Conservation (phyloP, 1,140 invertebrate species). For the Fopius arisanus region DNA sequence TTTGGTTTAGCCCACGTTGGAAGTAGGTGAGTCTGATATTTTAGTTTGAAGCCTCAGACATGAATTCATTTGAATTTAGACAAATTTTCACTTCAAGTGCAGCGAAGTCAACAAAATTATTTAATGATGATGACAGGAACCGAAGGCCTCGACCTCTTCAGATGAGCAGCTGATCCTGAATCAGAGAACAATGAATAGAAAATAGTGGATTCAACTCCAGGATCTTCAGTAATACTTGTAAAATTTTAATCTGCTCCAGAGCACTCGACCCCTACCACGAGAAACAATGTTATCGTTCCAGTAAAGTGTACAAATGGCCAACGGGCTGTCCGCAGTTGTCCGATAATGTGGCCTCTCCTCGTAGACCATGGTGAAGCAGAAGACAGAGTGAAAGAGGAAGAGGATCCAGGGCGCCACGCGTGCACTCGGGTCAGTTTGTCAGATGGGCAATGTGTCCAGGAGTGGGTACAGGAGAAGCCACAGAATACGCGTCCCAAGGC, state of each 20-base stretch:
- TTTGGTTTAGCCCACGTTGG: no score
- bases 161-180: no score
- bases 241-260: neutral
- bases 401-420: conserved; percentile 22
- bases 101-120: no score
- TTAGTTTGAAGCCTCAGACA: no score
- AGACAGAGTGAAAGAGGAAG: conserved; percentile 8
- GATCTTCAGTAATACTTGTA: neutral
- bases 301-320: conserved; percentile 53
- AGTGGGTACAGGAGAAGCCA: conserved; percentile 37
- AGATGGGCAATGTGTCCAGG: conserved; percentile 49
- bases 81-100: no score
- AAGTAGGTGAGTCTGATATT: no score
- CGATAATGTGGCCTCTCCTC: conserved; percentile 55
- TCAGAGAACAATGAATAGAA: no score
- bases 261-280: neutral
- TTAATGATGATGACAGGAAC: no score
- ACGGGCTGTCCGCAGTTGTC: conserved; percentile 54
- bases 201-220: no score
- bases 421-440: conserved; percentile 59
- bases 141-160: no score
- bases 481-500: conserved; percentile 38
- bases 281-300: neutral
- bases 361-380: conserved; percentile 44
- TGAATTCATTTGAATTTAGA: no score